Evolutionary conservation across 2,797 vertebrate genomes (phyloP).

Genomic region (Sphenodon punctatus): DNA sequence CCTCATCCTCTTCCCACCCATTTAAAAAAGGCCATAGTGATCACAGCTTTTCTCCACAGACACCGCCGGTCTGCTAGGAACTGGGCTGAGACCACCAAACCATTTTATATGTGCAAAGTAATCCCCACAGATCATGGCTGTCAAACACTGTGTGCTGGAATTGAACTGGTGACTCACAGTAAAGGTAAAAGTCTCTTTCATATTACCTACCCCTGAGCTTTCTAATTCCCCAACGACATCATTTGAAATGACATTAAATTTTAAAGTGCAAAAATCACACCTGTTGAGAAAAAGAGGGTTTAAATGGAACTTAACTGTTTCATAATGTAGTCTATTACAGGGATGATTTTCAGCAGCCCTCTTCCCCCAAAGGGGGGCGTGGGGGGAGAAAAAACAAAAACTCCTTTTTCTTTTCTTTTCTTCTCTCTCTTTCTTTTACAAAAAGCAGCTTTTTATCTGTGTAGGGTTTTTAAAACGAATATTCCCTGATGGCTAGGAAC

Average conservation of each 20-base stretch:
- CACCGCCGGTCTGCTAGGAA: constrained; percentile 1
- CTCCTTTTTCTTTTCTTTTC: no score
- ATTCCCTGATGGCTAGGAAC: constrained; percentile 62
- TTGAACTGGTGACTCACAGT: not conserved
- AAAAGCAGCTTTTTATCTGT: constrained; percentile 34
- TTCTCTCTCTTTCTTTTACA: not conserved
- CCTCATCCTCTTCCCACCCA: no score
- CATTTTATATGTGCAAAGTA: not conserved
- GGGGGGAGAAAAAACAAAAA: no score
- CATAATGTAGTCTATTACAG: no score
- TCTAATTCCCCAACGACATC: not conserved
- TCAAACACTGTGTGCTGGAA: not conserved
- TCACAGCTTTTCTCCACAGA: no score
- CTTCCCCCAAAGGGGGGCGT: no score
- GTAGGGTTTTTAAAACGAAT: constrained; percentile 47
- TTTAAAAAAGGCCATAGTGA: no score
- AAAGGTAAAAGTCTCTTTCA: constrained; percentile 32
- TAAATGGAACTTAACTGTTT: no score
- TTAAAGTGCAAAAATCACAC: no score
- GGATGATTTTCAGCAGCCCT: no score
- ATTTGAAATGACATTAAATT: constrained; percentile 15
- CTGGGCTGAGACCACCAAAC: not conserved
- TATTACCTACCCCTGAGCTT: not conserved
- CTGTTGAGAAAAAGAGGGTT: no score
- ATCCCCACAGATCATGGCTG: constrained; percentile 5